Base-by-base conservation (phyloP, 2,888 invertebrate species). In the Phasia obesa region DNA sequence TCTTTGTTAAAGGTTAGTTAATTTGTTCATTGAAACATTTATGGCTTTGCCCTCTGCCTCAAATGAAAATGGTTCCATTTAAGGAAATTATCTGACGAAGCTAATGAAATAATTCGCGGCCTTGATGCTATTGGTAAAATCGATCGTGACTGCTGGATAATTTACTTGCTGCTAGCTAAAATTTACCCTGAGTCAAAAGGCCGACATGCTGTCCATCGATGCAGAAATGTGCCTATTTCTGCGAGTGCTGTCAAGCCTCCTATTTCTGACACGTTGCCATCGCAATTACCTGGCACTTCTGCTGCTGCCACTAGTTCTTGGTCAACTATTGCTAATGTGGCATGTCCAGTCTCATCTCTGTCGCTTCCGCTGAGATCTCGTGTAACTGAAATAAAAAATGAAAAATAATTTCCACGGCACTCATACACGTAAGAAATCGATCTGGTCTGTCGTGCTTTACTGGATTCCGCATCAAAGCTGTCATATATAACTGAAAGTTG, bases 41-140 rank as follows among this genome's bases (percentile, higher is more conserved):
- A n/a, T n/a, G n/a, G n/a, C n/a, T n/a, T n/a, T n/a, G n/a, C n/a
- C n/a, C n/a, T n/a, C n/a, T n/a, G 38, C 47, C 0, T 31, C 69
- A n/a, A 57, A 35, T 2, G 75, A 67, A 31, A 83, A 83, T 69
- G 27, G 25, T 0, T 31, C 44, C 0, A 7, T 17, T 62, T 85
- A 2, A 70, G 82, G 2, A 81, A 70, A 51, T 55, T 86, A 35
- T 49, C 85, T 4, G 85, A 81, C 35, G 76, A 71, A 31, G 83
- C 81, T 7, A 85, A 78, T 59, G 78, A 85, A 60, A 65, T 79
- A 21, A 69, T 85, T 15, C 67, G 84, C 13, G 79, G 84, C 9
- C 31, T 81, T n/a, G 69, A 81, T 38, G 51, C 80, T 11, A 71
- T 84, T n/a, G 51, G 35, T n/a, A 53, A 65, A 11, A 51, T 15